Evolutionary conservation across 2,113 vertebrate genomes (phyloP).

Genomic region (Mungos mungo): DNA sequence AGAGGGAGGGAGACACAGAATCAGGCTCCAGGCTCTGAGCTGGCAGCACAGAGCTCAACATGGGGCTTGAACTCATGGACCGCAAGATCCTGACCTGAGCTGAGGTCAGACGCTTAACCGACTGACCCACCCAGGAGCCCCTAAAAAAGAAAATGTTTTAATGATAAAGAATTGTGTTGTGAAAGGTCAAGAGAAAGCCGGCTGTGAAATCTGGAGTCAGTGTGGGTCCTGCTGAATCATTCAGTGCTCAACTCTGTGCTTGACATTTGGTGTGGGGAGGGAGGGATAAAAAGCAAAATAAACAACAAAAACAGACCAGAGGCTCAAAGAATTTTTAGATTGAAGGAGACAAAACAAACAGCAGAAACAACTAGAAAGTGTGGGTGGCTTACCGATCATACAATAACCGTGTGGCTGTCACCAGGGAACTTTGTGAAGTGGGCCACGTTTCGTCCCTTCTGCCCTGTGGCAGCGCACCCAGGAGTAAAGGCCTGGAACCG

Average conservation of each 20-base stretch:
- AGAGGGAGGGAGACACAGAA: no score
- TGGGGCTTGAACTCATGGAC: no score
- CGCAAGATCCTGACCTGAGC: no score
- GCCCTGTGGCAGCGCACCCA: not conserved
- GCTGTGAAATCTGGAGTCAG: not conserved
- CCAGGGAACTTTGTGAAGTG: not conserved
- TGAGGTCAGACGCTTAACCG: no score
- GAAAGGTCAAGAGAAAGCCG: slow-evolving; percentile 23
- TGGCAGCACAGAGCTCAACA: no score
- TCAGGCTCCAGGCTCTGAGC: no score
- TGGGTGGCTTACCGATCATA: not conserved
- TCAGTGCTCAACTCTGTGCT: not conserved
- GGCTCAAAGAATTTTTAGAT: not conserved
- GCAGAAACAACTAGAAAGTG: not conserved
- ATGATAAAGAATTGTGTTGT: not conserved
- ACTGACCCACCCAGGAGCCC: no score
- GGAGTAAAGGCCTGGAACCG: not conserved
- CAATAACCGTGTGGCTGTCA: not conserved
- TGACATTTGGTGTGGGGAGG: not conserved
- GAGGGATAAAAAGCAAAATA: not conserved
- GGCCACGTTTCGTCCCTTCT: not conserved
- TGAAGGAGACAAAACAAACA: not conserved
- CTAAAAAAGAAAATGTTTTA: not conserved
- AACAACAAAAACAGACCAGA: not conserved
- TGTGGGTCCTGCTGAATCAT: not conserved